A percentile compares a stretch with the other conserved stretches of the same genome.
phyloP scores from a whole-genome alignment of 2,113 vertebrate genomes.

The Python bivittatus region DNA sequence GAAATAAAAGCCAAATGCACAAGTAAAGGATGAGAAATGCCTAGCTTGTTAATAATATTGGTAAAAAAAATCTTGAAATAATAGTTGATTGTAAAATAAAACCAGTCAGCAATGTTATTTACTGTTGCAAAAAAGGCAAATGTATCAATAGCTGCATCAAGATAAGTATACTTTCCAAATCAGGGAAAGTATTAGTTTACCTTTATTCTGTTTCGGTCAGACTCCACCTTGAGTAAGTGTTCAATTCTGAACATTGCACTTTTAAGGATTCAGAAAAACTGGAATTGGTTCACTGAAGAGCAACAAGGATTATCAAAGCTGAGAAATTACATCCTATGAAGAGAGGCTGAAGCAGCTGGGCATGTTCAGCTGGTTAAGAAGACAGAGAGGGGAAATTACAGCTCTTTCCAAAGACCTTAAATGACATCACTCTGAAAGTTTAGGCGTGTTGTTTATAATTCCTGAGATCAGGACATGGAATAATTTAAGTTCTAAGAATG shows the following conservation, averaged over 20 bases:
- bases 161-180: neutral
- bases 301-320: neutral
- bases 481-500: neutral
- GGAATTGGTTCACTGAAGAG: neutral
- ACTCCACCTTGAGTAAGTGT: neutral
- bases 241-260: neutral
- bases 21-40: too few relatives aligned
- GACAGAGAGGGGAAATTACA: neutral
- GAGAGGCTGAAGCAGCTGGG: neutral
- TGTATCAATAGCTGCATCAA: neutral
- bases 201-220: neutral
- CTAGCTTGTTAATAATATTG: too few relatives aligned
- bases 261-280: neutral
- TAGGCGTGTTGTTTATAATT: neutral
- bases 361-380: neutral
- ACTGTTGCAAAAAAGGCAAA: neutral
- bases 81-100: neutral
- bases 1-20: too few relatives aligned
- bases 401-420: neutral
- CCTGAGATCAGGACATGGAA: neutral
- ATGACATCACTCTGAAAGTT: neutral
- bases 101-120: neutral
- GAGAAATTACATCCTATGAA: neutral
- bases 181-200: neutral
- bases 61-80: neutral